These are phyloP conservation scores for Dicrurus megarhynchus DNA, from an alignment of 2,113 vertebrate species.

Conservation along the genomic window DNA sequence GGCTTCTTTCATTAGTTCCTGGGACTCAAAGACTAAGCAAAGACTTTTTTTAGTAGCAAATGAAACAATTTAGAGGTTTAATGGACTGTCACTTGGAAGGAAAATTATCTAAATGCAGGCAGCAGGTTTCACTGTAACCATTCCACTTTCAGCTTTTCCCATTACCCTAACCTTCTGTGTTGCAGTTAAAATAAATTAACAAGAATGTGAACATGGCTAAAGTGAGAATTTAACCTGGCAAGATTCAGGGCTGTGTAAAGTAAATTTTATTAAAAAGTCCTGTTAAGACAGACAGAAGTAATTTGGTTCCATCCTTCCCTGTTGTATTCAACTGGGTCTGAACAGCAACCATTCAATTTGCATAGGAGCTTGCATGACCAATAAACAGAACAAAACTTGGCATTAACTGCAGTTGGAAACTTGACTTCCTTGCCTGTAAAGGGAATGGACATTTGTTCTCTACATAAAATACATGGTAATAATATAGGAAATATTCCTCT, in stretches of 20 bases:
- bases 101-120: not conserved
- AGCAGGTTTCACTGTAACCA: not conserved
- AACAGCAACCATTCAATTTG: not conserved
- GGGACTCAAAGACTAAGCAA: slow-evolving; percentile 1
- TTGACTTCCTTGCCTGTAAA: not conserved
- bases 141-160: slow-evolving; percentile 12
- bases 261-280: slow-evolving; percentile 37
- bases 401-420: not conserved
- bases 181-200: slow-evolving; percentile 22
- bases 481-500: not conserved
- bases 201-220: not conserved
- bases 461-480: not conserved
- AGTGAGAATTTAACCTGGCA: slow-evolving; percentile 28
- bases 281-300: slow-evolving; percentile 15
- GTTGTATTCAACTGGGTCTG: not conserved
- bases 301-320: not conserved
- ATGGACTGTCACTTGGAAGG: slow-evolving; percentile 16
- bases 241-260: not conserved
- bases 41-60: slow-evolving; percentile 11
- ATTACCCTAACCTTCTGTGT: not conserved
- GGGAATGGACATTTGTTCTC: not conserved
- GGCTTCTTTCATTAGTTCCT: slow-evolving; percentile 28
- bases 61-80: slow-evolving; percentile 46
- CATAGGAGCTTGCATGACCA: not conserved
- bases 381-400: not conserved